These are phyloP conservation scores for Andricus quercusramuli DNA, from an alignment of 2,888 invertebrate species.

Conservation along the genomic window DNA sequence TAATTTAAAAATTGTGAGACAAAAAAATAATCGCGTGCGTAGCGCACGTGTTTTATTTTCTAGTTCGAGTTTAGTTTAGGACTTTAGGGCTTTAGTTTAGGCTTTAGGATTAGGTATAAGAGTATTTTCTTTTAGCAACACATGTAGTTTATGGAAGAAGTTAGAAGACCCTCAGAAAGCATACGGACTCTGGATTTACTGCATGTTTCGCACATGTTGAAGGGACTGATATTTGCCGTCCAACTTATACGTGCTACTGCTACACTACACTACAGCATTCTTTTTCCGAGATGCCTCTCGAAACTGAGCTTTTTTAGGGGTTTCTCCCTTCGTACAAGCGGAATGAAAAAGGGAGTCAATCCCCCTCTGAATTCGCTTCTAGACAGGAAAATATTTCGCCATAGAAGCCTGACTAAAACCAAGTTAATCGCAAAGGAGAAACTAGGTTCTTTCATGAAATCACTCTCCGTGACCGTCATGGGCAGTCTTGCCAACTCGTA, in stretches of 20 bases:
- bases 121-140: neutral
- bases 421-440: constrained; percentile 24
- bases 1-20: too few species aligned
- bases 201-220: constrained; percentile 7
- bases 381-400: neutral
- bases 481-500: constrained; percentile 25
- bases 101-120: too few species aligned
- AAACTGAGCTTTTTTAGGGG: constrained; percentile 29
- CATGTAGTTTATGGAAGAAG: neutral
- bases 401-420: neutral
- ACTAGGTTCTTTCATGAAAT: constrained; percentile 34
- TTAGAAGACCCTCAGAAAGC: neutral
- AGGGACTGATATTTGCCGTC: constrained; percentile 4
- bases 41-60: too few species aligned
- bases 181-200: neutral
- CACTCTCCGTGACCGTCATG: constrained; percentile 40
- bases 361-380: constrained; percentile 24
- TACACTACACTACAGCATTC: neutral
- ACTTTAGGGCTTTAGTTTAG: too few species aligned
- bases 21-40: too few species aligned
- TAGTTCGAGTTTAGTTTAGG: too few species aligned
- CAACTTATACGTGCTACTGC: too few species aligned
- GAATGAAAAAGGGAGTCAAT: constrained; percentile 15
- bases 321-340: constrained; percentile 8
- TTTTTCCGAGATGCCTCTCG: constrained; percentile 18